Conservation (phyloP, 2,113 vertebrate genomes). For the Cettia cetti region DNA sequence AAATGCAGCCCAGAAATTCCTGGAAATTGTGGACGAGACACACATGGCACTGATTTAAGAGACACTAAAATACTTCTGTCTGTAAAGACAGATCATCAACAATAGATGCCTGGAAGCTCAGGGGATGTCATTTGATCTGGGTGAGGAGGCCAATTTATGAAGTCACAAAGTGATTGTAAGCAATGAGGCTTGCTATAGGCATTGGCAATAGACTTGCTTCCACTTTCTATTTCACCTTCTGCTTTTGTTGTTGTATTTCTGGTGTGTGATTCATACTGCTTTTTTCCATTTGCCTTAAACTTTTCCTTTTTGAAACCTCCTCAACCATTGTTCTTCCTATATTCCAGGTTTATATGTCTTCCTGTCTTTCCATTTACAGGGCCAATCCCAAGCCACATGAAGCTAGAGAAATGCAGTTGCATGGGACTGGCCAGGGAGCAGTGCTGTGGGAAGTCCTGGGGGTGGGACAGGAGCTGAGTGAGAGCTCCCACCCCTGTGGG, state of each 20-base stretch:
- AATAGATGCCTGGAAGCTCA: background rate
- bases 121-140: background rate
- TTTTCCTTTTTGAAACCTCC: background rate
- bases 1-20: background rate
- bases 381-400: background rate
- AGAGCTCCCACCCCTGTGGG: background rate
- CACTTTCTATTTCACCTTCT: background rate
- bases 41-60: background rate
- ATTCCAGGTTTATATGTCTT: background rate
- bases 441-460: rapidly evolving
- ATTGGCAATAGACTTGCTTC: background rate
- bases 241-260: background rate
- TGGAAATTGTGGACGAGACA: background rate
- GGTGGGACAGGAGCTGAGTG: background rate
- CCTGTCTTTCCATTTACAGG: background rate
- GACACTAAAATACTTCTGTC: background rate
- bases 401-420: background rate
- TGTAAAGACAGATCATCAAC: background rate
- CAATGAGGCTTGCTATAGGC: rapidly evolving
- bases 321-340: background rate
- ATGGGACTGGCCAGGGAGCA: background rate
- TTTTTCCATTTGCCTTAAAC: background rate
- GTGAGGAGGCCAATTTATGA: background rate
- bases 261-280: background rate
- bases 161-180: background rate